Evolutionary conservation across 2,888 invertebrate species (phyloP), one percentile per base, ranked within the genome.

Genomic region (Podotricha telesiphe): DNA sequence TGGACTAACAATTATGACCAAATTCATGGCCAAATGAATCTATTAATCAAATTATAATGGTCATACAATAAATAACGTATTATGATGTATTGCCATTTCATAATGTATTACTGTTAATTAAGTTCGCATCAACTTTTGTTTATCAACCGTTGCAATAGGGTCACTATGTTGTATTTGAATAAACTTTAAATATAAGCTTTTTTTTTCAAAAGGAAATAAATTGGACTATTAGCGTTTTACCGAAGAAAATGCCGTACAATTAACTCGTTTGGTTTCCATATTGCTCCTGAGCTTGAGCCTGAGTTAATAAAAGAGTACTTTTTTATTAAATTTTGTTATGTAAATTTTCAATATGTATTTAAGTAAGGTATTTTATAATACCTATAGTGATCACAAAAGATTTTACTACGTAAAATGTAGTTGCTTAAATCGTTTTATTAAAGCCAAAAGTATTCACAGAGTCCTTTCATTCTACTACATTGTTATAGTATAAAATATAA

Each of bases 61-160:
- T 28, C 34, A 65, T 45, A 19, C 1, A 34, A 55, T 22, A 66
- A 66, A 59, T 59, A 59, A 42, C 66, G 42, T 2, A 42, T 59
- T 51, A 37, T 6, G 10, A 17, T 17, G 20, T 42, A n/a, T n/a
- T n/a, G n/a, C n/a, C 59, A 50, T 19, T 59, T 59, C 50, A 51
- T 66, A 51, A 66, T 66, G 50, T 59, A 66, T 59, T 59, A 42
- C 66, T 50, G 28, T 51, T 66, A n/a, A 66, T 66, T 66, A 28
- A 13, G 10, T n/a, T 17, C 40, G 37, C 51, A 19, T 66, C 40
- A n/a, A 42, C 28, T 42, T 59, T 51, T 28, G 58, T 50, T 59
- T 59, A 28, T 19, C 15, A 19, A 51, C 28, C 42, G 50, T 42
- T 66, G 28, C 19, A 28, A 50, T 50, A 28, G 51, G 42, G 48